Evolutionary conservation across 2,888 invertebrate genomes (phyloP), one percentile per base, ranked within the genome.

Genomic region (Tolmerus cingulatus): DNA sequence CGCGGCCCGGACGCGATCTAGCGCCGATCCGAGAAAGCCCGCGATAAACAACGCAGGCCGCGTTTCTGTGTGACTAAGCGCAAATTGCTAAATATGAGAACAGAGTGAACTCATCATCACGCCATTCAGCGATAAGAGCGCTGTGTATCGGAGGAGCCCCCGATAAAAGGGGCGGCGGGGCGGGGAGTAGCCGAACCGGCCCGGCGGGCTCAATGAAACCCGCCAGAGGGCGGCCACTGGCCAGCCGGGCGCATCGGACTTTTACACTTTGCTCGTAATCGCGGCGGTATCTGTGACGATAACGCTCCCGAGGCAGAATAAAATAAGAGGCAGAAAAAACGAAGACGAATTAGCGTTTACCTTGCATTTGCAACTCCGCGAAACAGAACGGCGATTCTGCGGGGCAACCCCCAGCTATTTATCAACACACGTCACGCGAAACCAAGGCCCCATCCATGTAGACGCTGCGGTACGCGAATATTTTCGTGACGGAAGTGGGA

Each of bases 21-120:
- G 23, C 66, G 37, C 19, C 81, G 43, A 40, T 23, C 19, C 57
- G 43, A 66, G 66, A 66, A 57, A 66, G 82, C 66, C 57, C 34
- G 40, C 40, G 57, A 84, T 66, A 57, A 84, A 66, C 82, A 66
- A 84, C 23, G 23, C 66, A 66, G 23, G 9, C 55, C 77, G 81
- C 86, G 86, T 82, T 87, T 87, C 87, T 86, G 87, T 87, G 87
- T 87, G 87, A 87, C 87, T 87, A 87, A 87, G 87, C 87, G 86
- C 76, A 55, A 87, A 86, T 86, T 74, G 86, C 77, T 82, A 87
- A 84, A 84, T 84, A 37, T 19, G 82, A 84, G 87, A 79, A 74
- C 81, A 46, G 74, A 79, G 81, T 87, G 87, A 86, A 87, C 87
- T 87, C 86, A 86, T 55, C 55, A 55, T 87, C 87, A 87, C 87